A percentile compares a stretch with the other conserved stretches of the same genome.
These are phyloP conservation scores for Zoanthus solanderi DNA, from an alignment of 92 coral and sea anemone genomes.

Conservation along the genomic window DNA sequence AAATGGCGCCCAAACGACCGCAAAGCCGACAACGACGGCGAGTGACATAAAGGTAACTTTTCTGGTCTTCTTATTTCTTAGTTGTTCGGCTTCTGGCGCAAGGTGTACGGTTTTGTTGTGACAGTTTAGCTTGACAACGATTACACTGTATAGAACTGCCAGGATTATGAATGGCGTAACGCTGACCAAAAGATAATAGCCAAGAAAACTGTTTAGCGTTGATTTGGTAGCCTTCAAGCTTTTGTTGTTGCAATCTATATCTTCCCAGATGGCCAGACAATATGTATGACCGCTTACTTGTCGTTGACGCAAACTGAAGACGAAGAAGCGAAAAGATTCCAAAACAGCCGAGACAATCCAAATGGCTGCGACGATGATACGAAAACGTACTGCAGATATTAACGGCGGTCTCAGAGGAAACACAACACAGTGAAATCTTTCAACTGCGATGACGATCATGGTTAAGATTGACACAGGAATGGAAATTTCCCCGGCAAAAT, in stretches of 20 bases:
- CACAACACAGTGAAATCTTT: conserved; percentile 27
- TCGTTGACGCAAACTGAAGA: background rate
- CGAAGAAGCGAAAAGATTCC: background rate
- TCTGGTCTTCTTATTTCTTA: no score
- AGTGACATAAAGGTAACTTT: no score
- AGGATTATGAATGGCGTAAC: no score
- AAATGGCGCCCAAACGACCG: conserved; percentile 38
- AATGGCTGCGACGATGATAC: background rate
- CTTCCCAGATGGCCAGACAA: conserved; percentile 21
- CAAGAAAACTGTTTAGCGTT: no score
- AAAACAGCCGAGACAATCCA: conserved; percentile 17
- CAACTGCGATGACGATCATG: conserved; percentile 26
- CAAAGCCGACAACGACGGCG: conserved; percentile 13
- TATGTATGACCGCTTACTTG: background rate
- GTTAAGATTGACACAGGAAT: conserved; percentile 18
- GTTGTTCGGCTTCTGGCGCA: no score
- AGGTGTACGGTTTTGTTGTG: no score
- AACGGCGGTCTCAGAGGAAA: conserved; percentile 20
- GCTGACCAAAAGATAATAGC: no score
- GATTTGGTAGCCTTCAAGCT: no score
- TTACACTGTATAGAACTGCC: no score
- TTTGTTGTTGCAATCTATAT: background rate
- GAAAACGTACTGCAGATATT: background rate
- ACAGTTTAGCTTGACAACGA: no score
- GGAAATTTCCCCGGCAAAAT: conserved; percentile 12